A percentile compares a stretch with the other conserved stretches of the same genome.
Evolutionary conservation across 2,113 vertebrate species (phyloP).

Genomic region (Polypterus bichir): DNA sequence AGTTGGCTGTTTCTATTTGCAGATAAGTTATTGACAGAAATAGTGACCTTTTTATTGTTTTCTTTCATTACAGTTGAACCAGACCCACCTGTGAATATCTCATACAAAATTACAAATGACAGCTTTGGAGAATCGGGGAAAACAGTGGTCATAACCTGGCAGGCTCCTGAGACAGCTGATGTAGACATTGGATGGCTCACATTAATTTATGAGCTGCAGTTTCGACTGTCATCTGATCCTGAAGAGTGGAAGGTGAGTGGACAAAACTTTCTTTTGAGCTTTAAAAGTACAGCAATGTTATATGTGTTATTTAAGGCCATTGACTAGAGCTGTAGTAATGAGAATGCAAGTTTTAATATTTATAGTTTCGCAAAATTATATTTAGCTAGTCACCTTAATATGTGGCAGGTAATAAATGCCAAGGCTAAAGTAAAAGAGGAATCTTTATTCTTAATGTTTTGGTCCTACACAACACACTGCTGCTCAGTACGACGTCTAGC

Average conservation of each 20-base stretch:
- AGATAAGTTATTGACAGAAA: not conserved
- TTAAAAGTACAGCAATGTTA: too few species aligned
- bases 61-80: slow-evolving; percentile 36
- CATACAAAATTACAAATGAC: slow-evolving; percentile 25
- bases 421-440: too few species aligned
- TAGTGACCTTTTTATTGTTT: not conserved
- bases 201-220: slow-evolving; percentile 51
- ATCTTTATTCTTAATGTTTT: too few species aligned
- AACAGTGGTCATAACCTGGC: slow-evolving; percentile 37
- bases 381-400: too few species aligned
- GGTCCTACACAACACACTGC: too few species aligned
- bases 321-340: too few species aligned
- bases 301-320: too few species aligned
- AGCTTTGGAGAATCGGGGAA: slow-evolving; percentile 33
- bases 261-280: too few species aligned
- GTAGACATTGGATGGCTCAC: slow-evolving; percentile 55
- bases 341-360: too few species aligned
- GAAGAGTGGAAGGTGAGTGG: slow-evolving; percentile 39
- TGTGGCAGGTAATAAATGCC: too few species aligned
- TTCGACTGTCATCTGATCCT: slow-evolving; percentile 27
- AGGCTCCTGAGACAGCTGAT: slow-evolving; percentile 35
- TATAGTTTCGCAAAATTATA: too few species aligned
- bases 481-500: too few species aligned
- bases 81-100: slow-evolving; percentile 48
- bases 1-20: not conserved